Percentiles rank a stretch among this genome's conserved stretches.
Conservation (phyloP, 53 echinoderm and acorn worm species). For the Stichopus horrens region DNA sequence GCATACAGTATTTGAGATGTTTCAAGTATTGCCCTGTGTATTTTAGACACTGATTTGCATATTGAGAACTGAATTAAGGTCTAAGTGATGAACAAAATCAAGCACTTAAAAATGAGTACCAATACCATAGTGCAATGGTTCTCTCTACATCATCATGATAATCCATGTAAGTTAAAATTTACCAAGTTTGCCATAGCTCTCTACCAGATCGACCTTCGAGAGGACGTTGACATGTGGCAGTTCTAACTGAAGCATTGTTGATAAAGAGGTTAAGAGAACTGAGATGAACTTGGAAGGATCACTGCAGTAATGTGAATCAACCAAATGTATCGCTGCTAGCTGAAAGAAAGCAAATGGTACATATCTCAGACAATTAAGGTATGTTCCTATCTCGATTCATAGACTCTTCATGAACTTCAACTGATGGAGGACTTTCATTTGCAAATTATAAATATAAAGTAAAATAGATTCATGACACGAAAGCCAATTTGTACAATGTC, state of each 20-base stretch:
- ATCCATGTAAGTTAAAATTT: not conserved
- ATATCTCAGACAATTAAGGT: not conserved
- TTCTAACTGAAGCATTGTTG: constrained; percentile 97
- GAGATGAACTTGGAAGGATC: constrained; percentile 96
- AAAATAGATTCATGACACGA: too few species aligned
- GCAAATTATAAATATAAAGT: too few species aligned
- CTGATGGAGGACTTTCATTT: too few species aligned
- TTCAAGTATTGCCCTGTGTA: too few species aligned
- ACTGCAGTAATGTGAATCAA: constrained; percentile 98
- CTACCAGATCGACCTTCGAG: constrained; percentile 68
- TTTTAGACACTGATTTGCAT: too few species aligned
- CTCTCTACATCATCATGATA: not conserved
- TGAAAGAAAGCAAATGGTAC: constrained; percentile 26
- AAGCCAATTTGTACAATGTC: too few species aligned
- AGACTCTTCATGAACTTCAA: too few species aligned
- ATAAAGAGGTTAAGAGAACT: constrained; percentile 83
- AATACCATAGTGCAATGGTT: not conserved
- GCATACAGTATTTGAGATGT: too few species aligned
- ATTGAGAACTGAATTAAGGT: constrained; percentile 1
- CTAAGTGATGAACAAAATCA: constrained; percentile 90
- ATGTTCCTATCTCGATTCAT: too few species aligned
- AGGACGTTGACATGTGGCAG: constrained; percentile 45
- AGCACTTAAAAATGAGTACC: constrained; percentile 57
- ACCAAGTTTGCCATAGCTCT: constrained; percentile 91
- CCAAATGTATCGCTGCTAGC: constrained; percentile 90